Conservation (phyloP, 2,888 invertebrate genomes). For the Phalera bucephala region DNA sequence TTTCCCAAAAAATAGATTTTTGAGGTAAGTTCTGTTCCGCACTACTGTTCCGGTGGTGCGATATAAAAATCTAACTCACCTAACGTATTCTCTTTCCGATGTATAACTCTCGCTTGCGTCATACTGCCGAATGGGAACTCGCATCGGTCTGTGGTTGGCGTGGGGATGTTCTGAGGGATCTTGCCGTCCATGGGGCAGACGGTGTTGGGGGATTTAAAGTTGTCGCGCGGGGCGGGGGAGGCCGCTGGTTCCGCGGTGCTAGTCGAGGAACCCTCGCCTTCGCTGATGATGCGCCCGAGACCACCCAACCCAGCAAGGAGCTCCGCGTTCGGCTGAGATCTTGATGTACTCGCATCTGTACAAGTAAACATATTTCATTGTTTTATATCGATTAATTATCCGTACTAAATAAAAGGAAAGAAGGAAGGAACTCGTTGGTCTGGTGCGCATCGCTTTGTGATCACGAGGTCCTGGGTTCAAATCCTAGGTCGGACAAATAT, state of each 20-base stretch:
- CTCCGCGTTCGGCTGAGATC: conserved; percentile 58
- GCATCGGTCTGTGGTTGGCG: conserved; percentile 80
- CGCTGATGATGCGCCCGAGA: conserved; percentile 60
- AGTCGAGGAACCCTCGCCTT: conserved; percentile 47
- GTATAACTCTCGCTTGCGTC: conserved; percentile 94
- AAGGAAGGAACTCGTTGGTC: no score
- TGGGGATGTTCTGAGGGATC: conserved; percentile 82
- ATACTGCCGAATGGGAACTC: conserved; percentile 95
- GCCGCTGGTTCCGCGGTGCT: conserved; percentile 33
- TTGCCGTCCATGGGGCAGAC: conserved; percentile 93
- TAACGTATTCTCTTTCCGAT: conserved; percentile 86
- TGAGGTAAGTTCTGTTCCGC: no score
- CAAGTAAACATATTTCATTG: no score
- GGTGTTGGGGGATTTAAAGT: conserved; percentile 92
- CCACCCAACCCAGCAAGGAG: conserved; percentile 65
- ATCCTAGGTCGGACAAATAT: no score
- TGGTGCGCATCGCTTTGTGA: no score
- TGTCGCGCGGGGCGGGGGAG: conserved; percentile 54
- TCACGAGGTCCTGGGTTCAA: no score
- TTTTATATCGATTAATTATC: no score
- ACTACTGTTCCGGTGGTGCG: no score
- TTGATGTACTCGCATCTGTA: conserved; percentile 64
- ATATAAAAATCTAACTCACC: no score
- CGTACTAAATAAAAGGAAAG: no score
- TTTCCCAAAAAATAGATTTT: no score